Conservation (phyloP, 2,888 invertebrate genomes). For the Volucella inflata region DNA sequence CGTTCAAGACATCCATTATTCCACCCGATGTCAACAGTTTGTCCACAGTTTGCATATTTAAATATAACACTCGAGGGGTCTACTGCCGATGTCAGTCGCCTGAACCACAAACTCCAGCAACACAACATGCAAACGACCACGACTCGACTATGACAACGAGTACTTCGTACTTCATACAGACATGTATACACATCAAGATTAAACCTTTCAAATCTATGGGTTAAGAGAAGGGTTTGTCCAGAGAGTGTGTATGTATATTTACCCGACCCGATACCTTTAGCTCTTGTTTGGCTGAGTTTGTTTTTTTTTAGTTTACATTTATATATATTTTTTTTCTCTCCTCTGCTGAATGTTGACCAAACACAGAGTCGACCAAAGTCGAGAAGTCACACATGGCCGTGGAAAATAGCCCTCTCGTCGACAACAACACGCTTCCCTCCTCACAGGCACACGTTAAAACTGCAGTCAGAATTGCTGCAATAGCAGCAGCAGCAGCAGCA, state of each 20-base stretch:
- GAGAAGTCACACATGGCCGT: constrained; percentile 73
- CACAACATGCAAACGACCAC: constrained; percentile 20
- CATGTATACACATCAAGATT: constrained; percentile 23
- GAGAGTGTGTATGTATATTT: constrained; percentile 37
- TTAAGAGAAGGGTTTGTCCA: constrained; percentile 43
- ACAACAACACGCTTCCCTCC: neutral
- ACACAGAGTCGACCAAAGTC: constrained; percentile 62
- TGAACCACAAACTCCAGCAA: constrained; percentile 68
- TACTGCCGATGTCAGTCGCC: constrained; percentile 58
- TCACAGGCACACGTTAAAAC: constrained; percentile 17
- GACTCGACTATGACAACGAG: no score
- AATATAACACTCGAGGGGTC: constrained; percentile 72
- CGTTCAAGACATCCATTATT: constrained; percentile 71
- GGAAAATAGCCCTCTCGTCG: constrained; percentile 28
- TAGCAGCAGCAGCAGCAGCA: constrained; percentile 63
- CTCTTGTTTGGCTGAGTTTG: constrained; percentile 29
- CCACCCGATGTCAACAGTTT: constrained; percentile 74
- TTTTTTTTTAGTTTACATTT: constrained; percentile 34
- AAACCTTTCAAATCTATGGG: constrained; percentile 45
- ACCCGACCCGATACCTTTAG: constrained; percentile 54
- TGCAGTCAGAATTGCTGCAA: constrained; percentile 45
- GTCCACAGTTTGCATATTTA: constrained; percentile 75
- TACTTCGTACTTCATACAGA: constrained; percentile 9
- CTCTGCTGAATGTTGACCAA: constrained; percentile 66
- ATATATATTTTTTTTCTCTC: constrained; percentile 17